Conservation (phyloP, 2,113 vertebrate genomes). For the Egretta garzetta region DNA sequence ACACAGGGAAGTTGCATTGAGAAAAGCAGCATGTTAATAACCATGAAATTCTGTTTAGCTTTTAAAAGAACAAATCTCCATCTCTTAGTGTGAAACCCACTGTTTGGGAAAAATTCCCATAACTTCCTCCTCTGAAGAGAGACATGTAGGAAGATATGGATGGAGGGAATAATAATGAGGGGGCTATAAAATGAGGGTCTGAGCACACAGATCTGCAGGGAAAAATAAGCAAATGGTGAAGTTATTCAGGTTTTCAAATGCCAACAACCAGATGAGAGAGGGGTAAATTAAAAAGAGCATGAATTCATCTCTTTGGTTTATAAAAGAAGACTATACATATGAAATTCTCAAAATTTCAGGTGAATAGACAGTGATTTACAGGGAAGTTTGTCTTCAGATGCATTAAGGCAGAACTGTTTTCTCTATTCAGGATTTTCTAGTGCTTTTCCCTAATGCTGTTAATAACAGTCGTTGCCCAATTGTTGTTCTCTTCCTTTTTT, state of each 20-base stretch:
- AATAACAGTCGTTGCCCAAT: not conserved
- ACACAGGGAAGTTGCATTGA: not conserved
- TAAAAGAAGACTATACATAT: not conserved
- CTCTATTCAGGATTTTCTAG: not conserved
- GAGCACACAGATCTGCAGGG: not conserved
- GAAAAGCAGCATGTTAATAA: constrained; percentile 25
- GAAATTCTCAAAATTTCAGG: not conserved
- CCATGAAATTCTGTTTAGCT: constrained; percentile 35
- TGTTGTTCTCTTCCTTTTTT: not conserved
- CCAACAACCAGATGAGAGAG: not conserved
- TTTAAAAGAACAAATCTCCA: not conserved
- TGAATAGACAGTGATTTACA: not conserved
- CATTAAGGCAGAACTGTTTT: not conserved
- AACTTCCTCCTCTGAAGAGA: not conserved
- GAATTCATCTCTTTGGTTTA: not conserved
- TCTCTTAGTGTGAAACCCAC: not conserved
- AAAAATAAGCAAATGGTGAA: not conserved
- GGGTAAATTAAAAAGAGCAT: not conserved
- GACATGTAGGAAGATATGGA: not conserved
- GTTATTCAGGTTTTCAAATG: not conserved
- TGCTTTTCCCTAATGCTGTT: not conserved
- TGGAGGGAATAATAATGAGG: not conserved
- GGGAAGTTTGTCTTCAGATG: not conserved
- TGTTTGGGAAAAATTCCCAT: not conserved
- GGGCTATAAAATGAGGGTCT: not conserved